Evolutionary conservation across 2,888 invertebrate genomes (phyloP).

Genomic region (Hydraecia micacea): DNA sequence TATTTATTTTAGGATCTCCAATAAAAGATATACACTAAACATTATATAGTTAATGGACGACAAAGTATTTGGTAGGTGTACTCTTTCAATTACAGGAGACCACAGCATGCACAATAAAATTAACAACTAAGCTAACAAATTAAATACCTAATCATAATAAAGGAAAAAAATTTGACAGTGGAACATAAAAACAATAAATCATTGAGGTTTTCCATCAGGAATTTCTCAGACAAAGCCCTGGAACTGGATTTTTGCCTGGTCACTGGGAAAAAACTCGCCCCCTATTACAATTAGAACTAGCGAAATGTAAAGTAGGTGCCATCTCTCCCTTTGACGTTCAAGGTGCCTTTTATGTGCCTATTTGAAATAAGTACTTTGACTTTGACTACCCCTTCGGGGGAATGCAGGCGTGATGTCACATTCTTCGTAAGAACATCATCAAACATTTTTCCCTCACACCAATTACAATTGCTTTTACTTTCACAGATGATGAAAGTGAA

Average conservation of each 20-base stretch:
- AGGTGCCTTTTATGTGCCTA: too few relatives aligned
- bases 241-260: not conserved
- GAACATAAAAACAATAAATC: too few relatives aligned
- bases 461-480: not conserved
- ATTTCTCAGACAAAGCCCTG: not conserved
- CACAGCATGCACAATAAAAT: too few relatives aligned
- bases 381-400: not conserved
- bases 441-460: not conserved
- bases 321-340: not conserved
- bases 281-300: not conserved
- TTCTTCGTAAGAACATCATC: not conserved
- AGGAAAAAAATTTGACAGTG: too few relatives aligned
- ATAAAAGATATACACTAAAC: too few relatives aligned
- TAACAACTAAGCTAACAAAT: too few relatives aligned
- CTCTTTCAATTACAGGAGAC: too few relatives aligned
- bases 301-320: not conserved
- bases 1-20: too few relatives aligned
- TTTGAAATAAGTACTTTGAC: too few relatives aligned
- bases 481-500: constrained; percentile 70
- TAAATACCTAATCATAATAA: too few relatives aligned
- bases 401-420: not conserved
- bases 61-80: too few relatives aligned
- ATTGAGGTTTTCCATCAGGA: not conserved
- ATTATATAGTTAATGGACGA: too few relatives aligned
- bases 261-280: not conserved